A percentile compares a stretch with the other conserved stretches of the same genome.
Evolutionary conservation across 2,113 vertebrate genomes (phyloP).

Genomic region (Burhinus bistriatus): DNA sequence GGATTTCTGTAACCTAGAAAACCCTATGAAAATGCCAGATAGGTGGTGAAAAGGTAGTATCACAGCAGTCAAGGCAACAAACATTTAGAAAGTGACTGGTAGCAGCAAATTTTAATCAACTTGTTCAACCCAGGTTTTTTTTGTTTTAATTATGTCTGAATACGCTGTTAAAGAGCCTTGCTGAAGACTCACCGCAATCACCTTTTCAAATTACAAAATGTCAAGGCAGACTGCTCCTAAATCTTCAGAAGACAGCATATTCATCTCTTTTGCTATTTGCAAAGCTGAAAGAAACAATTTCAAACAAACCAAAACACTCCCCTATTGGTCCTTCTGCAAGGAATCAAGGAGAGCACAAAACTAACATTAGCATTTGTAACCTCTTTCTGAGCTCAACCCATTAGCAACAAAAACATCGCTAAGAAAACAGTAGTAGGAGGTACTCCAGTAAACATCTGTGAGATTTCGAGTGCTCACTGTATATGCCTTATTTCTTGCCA

Average conservation of each 20-base stretch:
- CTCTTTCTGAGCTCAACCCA: not conserved
- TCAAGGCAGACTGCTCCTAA: not conserved
- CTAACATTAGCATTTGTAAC: not conserved
- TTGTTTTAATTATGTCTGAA: not conserved
- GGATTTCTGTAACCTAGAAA: not conserved
- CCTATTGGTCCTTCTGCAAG: not conserved
- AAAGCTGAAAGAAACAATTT: not conserved
- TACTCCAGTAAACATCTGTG: not conserved
- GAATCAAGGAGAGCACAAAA: conserved; percentile 1
- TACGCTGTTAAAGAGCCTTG: not conserved
- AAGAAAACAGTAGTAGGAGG: not conserved
- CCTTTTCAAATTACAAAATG: not conserved
- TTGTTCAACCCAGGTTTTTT: not conserved
- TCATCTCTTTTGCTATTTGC: not conserved
- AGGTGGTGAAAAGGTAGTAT: not conserved
- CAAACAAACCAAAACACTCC: not conserved
- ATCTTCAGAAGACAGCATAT: not conserved
- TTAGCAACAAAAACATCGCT: not conserved
- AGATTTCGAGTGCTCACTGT: not conserved
- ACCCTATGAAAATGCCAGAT: not conserved
- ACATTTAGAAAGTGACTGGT: not conserved
- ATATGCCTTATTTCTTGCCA: not conserved
- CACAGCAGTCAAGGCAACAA: not conserved
- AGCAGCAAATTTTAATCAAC: not conserved
- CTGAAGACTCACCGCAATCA: not conserved